Percentiles rank a stretch among this genome's conserved stretches.
phyloP scores from a whole-genome alignment of 2,797 vertebrate genomes.

The Monodelphis domestica region DNA sequence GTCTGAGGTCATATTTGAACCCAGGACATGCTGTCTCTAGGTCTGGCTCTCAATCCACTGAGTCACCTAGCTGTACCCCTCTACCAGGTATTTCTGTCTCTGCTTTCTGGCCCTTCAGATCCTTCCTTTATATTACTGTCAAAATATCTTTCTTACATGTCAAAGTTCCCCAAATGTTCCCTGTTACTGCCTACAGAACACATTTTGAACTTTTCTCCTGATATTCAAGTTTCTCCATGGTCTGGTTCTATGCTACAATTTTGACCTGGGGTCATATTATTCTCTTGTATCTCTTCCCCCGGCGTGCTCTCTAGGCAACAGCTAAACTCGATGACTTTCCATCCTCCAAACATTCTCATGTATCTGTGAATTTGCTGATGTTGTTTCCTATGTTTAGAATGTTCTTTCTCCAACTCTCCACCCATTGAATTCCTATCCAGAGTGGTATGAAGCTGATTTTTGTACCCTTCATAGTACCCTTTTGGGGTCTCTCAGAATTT shows the following conservation, averaged over 20 bases:
- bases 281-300: neutral
- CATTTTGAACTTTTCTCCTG: neutral
- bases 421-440: neutral
- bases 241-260: neutral
- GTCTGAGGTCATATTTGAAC: too few species aligned
- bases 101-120: neutral
- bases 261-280: neutral
- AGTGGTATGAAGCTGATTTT: too few species aligned
- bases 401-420: neutral
- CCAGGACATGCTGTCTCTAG: too few species aligned
- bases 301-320: neutral
- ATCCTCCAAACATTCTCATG: neutral
- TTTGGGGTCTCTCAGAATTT: too few species aligned
- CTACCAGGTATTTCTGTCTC: neutral
- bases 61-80: neutral
- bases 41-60: too few species aligned
- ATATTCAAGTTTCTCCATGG: neutral
- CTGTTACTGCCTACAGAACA: neutral
- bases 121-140: neutral
- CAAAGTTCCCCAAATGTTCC: neutral
- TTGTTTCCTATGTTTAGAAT: neutral
- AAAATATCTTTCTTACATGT: neutral
- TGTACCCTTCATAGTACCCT: too few species aligned
- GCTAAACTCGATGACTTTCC: neutral
- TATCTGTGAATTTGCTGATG: neutral